Conservation (phyloP, 2,113 vertebrate genomes). For the Cottus gobio region DNA sequence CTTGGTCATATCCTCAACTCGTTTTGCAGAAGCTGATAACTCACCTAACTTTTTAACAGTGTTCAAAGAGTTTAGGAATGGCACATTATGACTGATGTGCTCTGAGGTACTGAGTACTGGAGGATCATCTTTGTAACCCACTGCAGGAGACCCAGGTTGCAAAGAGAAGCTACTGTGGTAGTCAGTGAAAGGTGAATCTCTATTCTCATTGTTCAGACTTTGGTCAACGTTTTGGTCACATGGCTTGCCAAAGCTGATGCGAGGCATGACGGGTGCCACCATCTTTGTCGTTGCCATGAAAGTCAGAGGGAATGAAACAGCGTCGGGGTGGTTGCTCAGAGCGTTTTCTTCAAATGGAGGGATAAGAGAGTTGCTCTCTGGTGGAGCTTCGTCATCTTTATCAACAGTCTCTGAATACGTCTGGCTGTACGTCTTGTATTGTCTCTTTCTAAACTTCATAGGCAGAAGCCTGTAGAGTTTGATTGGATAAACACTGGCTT, state of each 20-base stretch:
- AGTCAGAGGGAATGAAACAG: constrained; percentile 77
- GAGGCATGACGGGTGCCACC: constrained; percentile 81
- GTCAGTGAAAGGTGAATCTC: constrained; percentile 82
- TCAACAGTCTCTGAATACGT: constrained; percentile 85
- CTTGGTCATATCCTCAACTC: constrained; percentile 83
- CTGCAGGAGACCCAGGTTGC: constrained; percentile 85
- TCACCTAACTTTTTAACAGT: constrained; percentile 87
- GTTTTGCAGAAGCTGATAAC: constrained; percentile 76
- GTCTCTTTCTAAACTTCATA: constrained; percentile 93
- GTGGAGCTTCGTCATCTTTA: constrained; percentile 71
- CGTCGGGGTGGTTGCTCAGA: constrained; percentile 71
- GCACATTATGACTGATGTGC: constrained; percentile 54
- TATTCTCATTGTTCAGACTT: constrained; percentile 52
- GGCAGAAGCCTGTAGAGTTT: constrained; percentile 97
- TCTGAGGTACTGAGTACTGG: constrained; percentile 58
- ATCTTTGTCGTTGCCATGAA: constrained; percentile 86
- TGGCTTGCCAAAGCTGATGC: constrained; percentile 78
- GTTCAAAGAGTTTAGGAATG: constrained; percentile 76
- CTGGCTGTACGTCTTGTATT: constrained; percentile 91
- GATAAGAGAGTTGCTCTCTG: constrained; percentile 79
- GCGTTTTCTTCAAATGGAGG: constrained; percentile 84
- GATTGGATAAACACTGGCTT: constrained; percentile 93
- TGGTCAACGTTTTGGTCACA: constrained; percentile 65
- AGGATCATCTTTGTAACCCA: constrained; percentile 82
- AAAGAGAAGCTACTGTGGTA: constrained; percentile 84